Evolutionary conservation across 2,888 invertebrate species (phyloP).

Genomic region (Synanthedon tipuliformis): DNA sequence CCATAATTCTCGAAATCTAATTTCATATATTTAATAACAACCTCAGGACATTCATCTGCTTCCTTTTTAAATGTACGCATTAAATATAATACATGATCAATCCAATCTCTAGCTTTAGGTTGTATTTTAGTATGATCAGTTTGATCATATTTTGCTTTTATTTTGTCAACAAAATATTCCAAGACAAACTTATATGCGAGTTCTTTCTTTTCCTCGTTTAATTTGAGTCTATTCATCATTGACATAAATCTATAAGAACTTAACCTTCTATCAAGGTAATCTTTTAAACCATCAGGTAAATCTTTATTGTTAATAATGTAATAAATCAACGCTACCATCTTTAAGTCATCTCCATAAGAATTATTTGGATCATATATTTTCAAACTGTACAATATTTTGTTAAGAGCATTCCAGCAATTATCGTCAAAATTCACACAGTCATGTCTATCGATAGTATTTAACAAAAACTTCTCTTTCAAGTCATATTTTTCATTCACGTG

Average conservation of each 20-base stretch:
- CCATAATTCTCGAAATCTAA: constrained; percentile 15
- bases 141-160: constrained; percentile 12
- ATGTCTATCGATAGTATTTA: constrained; percentile 16
- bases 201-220: constrained; percentile 13
- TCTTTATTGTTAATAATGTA: constrained; percentile 23
- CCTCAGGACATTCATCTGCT: constrained; percentile 24
- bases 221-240: constrained; percentile 3
- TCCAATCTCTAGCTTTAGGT: constrained; percentile 9
- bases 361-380: constrained; percentile 19
- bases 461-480: constrained; percentile 25
- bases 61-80: constrained; percentile 18
- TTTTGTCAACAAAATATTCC: constrained; percentile 17
- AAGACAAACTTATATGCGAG: constrained; percentile 17
- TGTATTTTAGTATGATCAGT: constrained; percentile 12
- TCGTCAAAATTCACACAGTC: constrained; percentile 29
- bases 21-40: constrained; percentile 20
- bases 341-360: constrained; percentile 13
- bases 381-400: constrained; percentile 31
- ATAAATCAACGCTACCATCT: constrained; percentile 23
- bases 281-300: constrained; percentile 16
- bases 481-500: constrained; percentile 29
- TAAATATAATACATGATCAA: constrained; percentile 13
- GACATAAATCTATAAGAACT: constrained; percentile 6
- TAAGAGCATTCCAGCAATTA: constrained; percentile 30
- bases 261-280: constrained; percentile 9